A percentile compares a stretch with the other conserved stretches of the same genome.
Evolutionary conservation across 2,113 vertebrate genomes (phyloP).

Genomic region (Pomatorhinus ruficollis): DNA sequence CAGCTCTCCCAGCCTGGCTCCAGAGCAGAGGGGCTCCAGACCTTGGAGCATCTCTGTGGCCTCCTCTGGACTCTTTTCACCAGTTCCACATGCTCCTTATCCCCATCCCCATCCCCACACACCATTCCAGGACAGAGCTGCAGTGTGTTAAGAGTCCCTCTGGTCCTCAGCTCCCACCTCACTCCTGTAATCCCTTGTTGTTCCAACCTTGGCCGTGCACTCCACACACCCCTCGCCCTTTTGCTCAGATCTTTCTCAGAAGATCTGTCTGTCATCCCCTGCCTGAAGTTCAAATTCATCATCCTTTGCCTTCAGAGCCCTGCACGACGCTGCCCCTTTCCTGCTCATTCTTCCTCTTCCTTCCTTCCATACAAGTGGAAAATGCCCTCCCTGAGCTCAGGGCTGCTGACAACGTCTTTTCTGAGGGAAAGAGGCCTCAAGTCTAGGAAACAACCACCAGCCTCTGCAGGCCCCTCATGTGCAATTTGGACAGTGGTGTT

Average conservation of each 20-base stretch:
- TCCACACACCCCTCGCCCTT: not conserved
- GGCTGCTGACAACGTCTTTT: conserved; percentile 20
- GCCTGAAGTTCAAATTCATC: conserved; percentile 18
- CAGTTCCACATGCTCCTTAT: not conserved
- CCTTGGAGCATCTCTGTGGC: rapidly evolving
- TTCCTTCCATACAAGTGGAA: conserved; percentile 56
- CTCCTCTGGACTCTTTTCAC: not conserved
- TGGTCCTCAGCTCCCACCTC: not conserved
- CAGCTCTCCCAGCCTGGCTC: not conserved
- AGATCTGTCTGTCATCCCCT: not conserved
- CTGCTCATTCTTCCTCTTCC: conserved; percentile 63
- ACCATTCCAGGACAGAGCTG: not conserved
- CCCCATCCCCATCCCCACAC: not conserved
- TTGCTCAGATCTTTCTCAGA: not conserved
- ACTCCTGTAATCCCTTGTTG: rapidly evolving
- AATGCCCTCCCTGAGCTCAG: conserved; percentile 12
- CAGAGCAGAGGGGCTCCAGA: not conserved
- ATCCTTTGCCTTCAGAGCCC: not conserved
- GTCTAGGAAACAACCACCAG: conserved; percentile 34
- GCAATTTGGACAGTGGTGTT: conserved; percentile 8
- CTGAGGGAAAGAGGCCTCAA: conserved; percentile 14
- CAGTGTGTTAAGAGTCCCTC: not conserved
- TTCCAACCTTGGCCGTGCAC: not conserved
- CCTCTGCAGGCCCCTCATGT: conserved; percentile 29
- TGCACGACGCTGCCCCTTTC: conserved; percentile 9